Evolutionary conservation across 2,113 vertebrate species (phyloP).

Genomic region (Mobula birostris): DNA sequence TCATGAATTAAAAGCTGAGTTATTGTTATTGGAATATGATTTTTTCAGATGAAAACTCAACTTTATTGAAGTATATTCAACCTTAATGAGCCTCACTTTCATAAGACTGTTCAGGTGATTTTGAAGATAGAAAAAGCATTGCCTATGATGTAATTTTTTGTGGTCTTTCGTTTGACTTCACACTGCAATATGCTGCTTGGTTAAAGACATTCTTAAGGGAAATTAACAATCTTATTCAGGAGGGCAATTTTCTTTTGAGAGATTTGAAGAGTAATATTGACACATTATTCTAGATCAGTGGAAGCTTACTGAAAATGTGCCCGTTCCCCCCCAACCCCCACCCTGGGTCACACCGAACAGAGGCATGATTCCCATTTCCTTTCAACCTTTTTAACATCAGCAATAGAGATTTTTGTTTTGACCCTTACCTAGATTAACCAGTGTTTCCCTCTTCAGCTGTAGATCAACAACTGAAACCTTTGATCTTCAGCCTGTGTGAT

Average conservation of each 20-base stretch:
- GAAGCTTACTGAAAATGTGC: background rate
- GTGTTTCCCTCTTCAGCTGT: background rate
- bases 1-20: background rate
- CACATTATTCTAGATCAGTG: background rate
- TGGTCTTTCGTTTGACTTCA: background rate
- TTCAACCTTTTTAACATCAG: background rate
- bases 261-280: background rate
- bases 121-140: constrained; percentile 25
- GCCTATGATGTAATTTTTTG: background rate
- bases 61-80: background rate
- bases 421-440: background rate
- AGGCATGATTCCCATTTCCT: background rate
- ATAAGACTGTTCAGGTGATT: background rate
- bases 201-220: background rate
- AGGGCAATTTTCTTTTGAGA: background rate
- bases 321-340: background rate
- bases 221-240: background rate
- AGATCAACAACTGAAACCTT: background rate
- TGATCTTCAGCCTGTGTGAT: background rate
- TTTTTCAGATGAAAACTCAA: background rate
- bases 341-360: background rate
- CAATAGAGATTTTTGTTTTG: background rate
- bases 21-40: background rate
- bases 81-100: background rate
- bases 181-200: background rate